phyloP scores from a whole-genome alignment of 2,888 invertebrate species.

The Sepioteuthis lessoniana region DNA sequence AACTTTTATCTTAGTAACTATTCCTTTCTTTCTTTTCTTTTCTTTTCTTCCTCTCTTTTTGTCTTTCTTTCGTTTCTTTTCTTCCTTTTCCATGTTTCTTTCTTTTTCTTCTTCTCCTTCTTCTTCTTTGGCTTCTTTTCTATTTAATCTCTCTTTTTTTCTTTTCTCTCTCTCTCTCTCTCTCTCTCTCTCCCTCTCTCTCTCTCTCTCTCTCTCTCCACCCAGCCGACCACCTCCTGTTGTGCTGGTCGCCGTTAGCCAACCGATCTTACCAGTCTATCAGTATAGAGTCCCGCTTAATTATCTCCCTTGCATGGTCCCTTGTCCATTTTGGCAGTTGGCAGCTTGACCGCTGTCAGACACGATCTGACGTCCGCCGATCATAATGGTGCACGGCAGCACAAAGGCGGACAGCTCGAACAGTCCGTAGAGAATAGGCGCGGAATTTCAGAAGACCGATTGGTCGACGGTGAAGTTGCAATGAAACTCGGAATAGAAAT shows the following conservation, averaged over 20 bases:
- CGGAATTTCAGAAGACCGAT: not conserved
- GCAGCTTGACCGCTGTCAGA: constrained; percentile 6
- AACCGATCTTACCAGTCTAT: not conserved
- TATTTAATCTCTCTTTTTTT: not conserved
- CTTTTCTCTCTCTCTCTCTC: not conserved
- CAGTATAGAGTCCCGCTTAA: not conserved
- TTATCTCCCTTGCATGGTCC: not conserved
- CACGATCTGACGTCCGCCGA: constrained; percentile 4
- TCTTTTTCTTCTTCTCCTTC: not conserved
- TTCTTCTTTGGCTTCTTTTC: not conserved
- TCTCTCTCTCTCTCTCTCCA: not conserved
- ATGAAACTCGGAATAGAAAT: not conserved
- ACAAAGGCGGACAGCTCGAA: not conserved
- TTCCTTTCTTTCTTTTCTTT: not conserved
- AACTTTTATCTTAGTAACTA: too few relatives aligned
- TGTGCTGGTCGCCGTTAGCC: not conserved
- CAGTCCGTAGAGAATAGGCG: not conserved
- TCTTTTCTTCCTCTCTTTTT: not conserved
- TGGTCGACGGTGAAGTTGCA: not conserved
- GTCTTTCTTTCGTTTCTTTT: not conserved
- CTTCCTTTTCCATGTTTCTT: not conserved
- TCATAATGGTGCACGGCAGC: not conserved
- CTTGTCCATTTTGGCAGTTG: not conserved
- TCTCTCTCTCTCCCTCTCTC: not conserved
- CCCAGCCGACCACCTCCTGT: too few relatives aligned